These are phyloP conservation scores for Prosapia bicincta DNA, from an alignment of 2,888 invertebrate species.

Conservation along the genomic window DNA sequence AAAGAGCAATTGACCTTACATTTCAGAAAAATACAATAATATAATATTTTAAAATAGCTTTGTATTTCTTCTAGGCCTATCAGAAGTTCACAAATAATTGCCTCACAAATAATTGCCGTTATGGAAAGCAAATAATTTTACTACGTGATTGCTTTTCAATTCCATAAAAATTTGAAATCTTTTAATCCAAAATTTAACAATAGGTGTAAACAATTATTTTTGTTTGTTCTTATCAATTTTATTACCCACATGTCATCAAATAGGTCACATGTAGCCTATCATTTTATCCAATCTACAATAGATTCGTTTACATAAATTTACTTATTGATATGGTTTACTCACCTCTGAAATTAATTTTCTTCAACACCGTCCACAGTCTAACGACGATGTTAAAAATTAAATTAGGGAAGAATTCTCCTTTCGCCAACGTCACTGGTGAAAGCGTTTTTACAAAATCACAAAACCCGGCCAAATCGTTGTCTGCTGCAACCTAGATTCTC, in stretches of 20 bases:
- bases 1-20: no score
- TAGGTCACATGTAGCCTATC: not conserved
- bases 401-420: not conserved
- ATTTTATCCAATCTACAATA: not conserved
- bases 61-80: no score
- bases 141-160: no score
- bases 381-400: not conserved
- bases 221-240: not conserved
- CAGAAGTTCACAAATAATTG: no score
- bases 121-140: no score
- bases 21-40: no score
- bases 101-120: no score
- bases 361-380: not conserved
- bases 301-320: not conserved
- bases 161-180: no score
- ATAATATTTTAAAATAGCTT: no score
- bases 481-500: not conserved
- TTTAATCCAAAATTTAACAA: not conserved
- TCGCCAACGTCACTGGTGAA: constrained; percentile 2
- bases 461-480: not conserved
- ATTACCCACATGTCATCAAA: not conserved
- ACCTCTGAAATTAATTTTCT: not conserved
- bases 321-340: not conserved
- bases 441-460: not conserved
- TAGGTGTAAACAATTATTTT: not conserved